Base-by-base conservation (phyloP, 2,113 vertebrate genomes). In the Sylvia atricapilla region DNA sequence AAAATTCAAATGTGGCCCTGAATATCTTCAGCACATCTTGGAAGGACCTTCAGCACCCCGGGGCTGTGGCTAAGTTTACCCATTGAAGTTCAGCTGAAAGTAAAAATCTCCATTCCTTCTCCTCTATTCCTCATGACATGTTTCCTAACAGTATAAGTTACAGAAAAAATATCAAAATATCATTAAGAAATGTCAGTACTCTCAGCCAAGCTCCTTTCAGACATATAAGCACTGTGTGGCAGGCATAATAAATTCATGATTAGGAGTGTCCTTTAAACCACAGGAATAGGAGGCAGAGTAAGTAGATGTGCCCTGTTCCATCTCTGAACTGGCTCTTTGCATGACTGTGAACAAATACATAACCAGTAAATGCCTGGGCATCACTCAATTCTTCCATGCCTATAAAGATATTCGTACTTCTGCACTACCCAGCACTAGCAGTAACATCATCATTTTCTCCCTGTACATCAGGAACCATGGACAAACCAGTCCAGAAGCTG, bases 241-340 rank as follows among this genome's bases (percentile, higher is more conserved):
- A 93, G 55, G 69, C 79, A 67, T 89, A 81, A 89, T 78, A 73
- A 90, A 87, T 89, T 63, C 13, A 1, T 72, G 90, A 94, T 92
- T 95, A 93, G 89, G 59, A 90, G 33, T 56, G 83, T 94, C 91
- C 93, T 95, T 92, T 95, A 95, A 95, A 87, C 82, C 81, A 89
- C 87, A 89, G 87, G 80, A 76, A 92, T 64, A 53, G 64, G 28
- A 84, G 53, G 46, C 44, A 60, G n/a, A 78, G 64, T 55, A n/a
- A 84, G 64, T 47, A 52, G 68, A 84, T 22, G 9, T 47, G 63
- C 37, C 46, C 66, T 86, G 41, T 66, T 95, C 75, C 50, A 67
- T 50, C 39, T 86, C 80, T 27, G 18, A 87, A 66, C 43, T 76
- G 56, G 58, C 62, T 94, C 64, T 88, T 86, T 46, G 68, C 22